These are phyloP conservation scores for Paracanthobrama guichenoti DNA, from an alignment of 2,113 vertebrate species.

Conservation along the genomic window DNA sequence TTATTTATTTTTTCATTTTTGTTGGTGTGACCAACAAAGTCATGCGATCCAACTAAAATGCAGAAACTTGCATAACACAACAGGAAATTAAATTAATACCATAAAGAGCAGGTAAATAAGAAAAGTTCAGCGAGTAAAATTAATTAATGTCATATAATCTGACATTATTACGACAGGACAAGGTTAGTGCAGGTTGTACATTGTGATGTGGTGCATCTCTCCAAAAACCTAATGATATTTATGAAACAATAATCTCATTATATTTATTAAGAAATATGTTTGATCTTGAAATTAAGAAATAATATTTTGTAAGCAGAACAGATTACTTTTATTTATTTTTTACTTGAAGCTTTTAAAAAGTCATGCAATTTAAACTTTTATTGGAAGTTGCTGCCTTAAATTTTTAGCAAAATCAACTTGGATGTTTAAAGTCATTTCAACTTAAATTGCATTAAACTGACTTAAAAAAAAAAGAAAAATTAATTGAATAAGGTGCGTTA, in stretches of 20 bases:
- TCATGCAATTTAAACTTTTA: too few species aligned
- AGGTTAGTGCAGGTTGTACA: neutral
- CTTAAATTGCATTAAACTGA: too few species aligned
- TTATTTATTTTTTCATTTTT: too few species aligned
- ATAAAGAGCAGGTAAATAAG: slow-evolving; percentile 13
- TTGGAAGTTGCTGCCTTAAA: too few species aligned
- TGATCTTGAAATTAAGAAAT: too few species aligned
- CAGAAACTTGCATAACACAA: neutral
- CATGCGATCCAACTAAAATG: neutral
- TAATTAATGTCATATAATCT: neutral
- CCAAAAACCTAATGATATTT: neutral
- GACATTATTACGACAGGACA: neutral
- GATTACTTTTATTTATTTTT: neutral
- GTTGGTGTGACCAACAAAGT: neutral
- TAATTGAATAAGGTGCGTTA: too few species aligned
- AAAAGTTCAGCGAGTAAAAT: slow-evolving; percentile 42
- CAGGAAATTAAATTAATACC: neutral
- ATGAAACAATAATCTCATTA: neutral
- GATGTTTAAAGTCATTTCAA: too few species aligned
- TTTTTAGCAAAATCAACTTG: too few species aligned
- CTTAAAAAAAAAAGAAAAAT: too few species aligned
- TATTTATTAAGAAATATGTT: neutral
- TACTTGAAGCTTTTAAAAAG: neutral
- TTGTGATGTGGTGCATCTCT: neutral
- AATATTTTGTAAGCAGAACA: neutral